Base-by-base conservation (phyloP, 1,140 invertebrate genomes). In the Yoshiicerus persimilis region DNA sequence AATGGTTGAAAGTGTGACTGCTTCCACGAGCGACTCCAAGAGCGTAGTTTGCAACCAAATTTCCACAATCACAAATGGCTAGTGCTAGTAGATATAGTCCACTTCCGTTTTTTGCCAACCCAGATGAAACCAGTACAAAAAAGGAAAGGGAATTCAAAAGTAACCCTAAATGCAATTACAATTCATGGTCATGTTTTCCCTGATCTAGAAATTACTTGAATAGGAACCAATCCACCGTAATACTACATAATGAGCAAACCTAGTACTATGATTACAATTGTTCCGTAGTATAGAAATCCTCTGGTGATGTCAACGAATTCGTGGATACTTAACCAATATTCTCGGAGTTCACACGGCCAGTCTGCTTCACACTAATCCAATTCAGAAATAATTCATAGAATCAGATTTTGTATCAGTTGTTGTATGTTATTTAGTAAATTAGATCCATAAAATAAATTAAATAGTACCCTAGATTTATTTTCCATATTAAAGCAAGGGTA, bases 41-140 rank as follows among this genome's bases (percentile, higher is more conserved):
- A 23, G 91, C 92, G 89, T 92, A 92, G 90, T 92, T 92, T 77
- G 92, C 91, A 64, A 93, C 89, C 39, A 93, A 88, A 84, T 92
- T 92, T n/a, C 91, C 92, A 86, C 91, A 92, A 84, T 93, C 92
- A 70, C 92, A 92, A 80, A 93, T 87, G 23, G 92, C 92, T 32
- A 93, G 90, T 36, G 92, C 91, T 39, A 92, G 89, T 36, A 93
- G 90, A 89, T 93, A 93, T 41, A 92, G 32, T 1, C 89, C 89
- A 66, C 88, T 91, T 36, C 90, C 89, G 36, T 88, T 89, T 36
- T 88, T 88, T 1, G 88, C 77, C 20, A 91, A 77, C 4, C 88
- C 88, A 32, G 87, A 89, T 1, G 89, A 90, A 64, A 90, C 20
- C 30, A 91, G 80, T 20, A 88, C 83, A 75, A 89, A 90, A 66